A percentile compares a stretch with the other conserved stretches of the same genome.
Evolutionary conservation across 2,888 invertebrate genomes (phyloP).

Genomic region (Germaria angustata): DNA sequence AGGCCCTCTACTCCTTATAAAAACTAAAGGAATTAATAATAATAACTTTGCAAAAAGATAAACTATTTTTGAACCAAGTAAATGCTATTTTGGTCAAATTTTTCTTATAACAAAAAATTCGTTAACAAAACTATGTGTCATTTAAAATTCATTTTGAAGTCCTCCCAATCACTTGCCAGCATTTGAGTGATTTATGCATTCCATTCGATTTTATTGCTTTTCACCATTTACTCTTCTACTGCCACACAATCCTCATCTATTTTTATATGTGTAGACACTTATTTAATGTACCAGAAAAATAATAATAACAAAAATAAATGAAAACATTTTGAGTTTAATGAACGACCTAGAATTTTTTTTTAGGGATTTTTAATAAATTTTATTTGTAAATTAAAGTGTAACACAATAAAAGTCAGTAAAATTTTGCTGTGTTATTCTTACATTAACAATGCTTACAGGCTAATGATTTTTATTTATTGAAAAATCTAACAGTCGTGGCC

Average conservation of each 20-base stretch:
- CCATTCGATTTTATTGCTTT: conserved; percentile 34
- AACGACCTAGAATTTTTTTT: conserved; percentile 34
- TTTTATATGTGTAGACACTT: neutral
- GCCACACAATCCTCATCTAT: neutral
- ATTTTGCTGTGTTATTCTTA: neutral
- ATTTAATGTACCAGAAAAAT: neutral
- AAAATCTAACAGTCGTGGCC: neutral
- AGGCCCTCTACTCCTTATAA: too few relatives aligned
- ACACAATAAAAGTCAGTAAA: neutral
- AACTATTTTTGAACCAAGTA: neutral
- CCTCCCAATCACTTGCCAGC: neutral
- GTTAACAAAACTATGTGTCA: neutral
- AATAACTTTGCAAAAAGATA: too few relatives aligned
- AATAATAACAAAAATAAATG: neutral
- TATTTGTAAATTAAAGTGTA: neutral
- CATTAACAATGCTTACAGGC: neutral
- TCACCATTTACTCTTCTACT: neutral
- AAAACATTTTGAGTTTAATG: conserved; percentile 13
- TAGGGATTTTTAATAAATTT: conserved; percentile 1
- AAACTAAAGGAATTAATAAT: too few relatives aligned
- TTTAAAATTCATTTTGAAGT: neutral
- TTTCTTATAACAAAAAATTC: neutral
- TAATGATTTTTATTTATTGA: neutral
- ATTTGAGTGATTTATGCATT: conserved; percentile 10
- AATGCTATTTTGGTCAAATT: neutral